Percentiles rank a stretch among this genome's conserved stretches.
Evolutionary conservation across 2,797 vertebrate genomes (phyloP).

Genomic region (Helarctos malayanus): DNA sequence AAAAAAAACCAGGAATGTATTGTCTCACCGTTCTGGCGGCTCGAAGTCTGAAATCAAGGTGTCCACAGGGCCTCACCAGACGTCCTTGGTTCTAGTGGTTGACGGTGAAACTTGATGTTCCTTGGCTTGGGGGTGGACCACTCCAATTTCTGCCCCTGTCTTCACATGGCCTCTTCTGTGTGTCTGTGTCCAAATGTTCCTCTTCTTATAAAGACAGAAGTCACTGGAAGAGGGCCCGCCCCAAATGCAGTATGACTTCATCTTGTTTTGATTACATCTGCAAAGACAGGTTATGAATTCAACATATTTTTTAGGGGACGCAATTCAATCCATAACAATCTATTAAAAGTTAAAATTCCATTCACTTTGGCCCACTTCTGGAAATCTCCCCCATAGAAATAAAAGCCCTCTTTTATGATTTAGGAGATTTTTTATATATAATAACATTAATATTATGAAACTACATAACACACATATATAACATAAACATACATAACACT

Average conservation of each 20-base stretch:
- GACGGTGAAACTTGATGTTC: background rate
- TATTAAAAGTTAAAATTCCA: slow-evolving; percentile 50
- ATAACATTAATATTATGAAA: background rate
- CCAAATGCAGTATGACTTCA: background rate
- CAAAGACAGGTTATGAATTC: background rate
- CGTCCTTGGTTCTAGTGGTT: background rate
- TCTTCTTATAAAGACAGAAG: background rate
- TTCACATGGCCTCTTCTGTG: background rate
- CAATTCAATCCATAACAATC: background rate
- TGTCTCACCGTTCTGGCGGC: background rate
- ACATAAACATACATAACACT: background rate
- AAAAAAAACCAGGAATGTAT: background rate
- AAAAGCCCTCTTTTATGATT: background rate
- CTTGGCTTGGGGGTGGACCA: background rate
- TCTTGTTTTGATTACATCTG: slow-evolving; percentile 22
- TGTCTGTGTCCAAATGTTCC: background rate
- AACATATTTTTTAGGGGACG: background rate
- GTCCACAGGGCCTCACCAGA: background rate
- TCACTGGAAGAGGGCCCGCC: background rate
- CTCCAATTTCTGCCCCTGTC: background rate
- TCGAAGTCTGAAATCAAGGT: background rate
- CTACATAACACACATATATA: background rate
- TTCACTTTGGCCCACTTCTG: background rate
- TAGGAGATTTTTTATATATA: background rate
- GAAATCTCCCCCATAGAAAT: background rate